A percentile compares a stretch with the other conserved stretches of the same genome.
Conservation (phyloP, 2,797 vertebrate species). For the Manis crassicaudata region DNA sequence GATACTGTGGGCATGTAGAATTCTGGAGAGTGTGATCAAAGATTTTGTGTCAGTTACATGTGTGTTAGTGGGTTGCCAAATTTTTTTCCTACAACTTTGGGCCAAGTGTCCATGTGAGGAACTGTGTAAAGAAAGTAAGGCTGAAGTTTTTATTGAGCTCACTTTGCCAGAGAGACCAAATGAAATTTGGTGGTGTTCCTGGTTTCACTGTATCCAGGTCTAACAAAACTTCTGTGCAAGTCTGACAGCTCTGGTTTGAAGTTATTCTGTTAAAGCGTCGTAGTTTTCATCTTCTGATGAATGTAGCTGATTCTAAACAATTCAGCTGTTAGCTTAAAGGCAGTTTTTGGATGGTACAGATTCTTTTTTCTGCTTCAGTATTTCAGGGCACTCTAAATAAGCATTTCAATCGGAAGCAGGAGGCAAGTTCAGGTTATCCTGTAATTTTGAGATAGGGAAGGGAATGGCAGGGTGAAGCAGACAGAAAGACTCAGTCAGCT, state of each 20-base stretch:
- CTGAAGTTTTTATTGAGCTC: not conserved
- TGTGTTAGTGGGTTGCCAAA: not conserved
- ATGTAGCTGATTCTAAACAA: conserved; percentile 30
- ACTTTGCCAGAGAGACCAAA: not conserved
- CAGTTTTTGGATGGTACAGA: not conserved
- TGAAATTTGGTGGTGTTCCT: not conserved
- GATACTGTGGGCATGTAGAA: not conserved
- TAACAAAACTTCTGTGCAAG: not conserved
- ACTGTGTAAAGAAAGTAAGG: not conserved
- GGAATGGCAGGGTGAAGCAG: too few species aligned
- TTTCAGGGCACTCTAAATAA: not conserved
- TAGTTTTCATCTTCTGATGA: conserved; percentile 33
- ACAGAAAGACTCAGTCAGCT: too few species aligned
- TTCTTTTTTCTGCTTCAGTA: not conserved
- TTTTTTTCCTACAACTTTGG: not conserved
- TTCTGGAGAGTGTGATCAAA: not conserved
- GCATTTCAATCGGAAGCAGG: not conserved
- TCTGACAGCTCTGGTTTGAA: not conserved
- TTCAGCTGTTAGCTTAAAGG: conserved; percentile 6
- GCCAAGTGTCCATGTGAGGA: not conserved
- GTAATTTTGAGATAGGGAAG: too few species aligned
- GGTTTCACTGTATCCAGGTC: not conserved
- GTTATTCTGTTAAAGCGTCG: not conserved
- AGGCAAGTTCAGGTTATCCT: not conserved
- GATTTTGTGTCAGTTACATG: not conserved